Conservation (phyloP, 1,140 invertebrate genomes). For the Elymnias hypermnestra region DNA sequence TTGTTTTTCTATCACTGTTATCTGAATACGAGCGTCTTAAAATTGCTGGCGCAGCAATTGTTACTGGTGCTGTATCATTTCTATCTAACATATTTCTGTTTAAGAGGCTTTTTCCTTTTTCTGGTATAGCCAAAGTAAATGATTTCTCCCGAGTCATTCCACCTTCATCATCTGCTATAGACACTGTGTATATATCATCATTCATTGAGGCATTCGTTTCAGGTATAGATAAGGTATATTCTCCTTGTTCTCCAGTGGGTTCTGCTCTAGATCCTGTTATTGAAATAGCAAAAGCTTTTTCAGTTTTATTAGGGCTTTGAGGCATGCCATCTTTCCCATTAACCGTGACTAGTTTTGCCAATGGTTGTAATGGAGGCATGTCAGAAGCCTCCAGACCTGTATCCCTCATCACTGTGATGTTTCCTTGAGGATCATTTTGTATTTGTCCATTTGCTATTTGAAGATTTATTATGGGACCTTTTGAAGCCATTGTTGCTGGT, state of each 20-base stretch:
- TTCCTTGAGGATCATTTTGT: conserved; percentile 72
- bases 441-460: conserved; percentile 75
- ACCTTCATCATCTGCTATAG: conserved; percentile 65
- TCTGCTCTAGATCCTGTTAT: conserved; percentile 69
- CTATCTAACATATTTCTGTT: conserved; percentile 58
- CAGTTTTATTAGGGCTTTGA: conserved; percentile 44
- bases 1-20: conserved; percentile 61
- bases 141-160: conserved; percentile 54
- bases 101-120: conserved; percentile 68
- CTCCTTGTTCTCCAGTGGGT: conserved; percentile 66
- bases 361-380: conserved; percentile 61
- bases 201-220: conserved; percentile 71
- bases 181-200: conserved; percentile 72
- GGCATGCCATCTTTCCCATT: conserved; percentile 57
- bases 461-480: conserved; percentile 70
- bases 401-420: conserved; percentile 73
- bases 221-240: conserved; percentile 71
- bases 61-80: conserved; percentile 38
- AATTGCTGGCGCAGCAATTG: conserved; percentile 63
- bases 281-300: conserved; percentile 58
- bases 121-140: conserved; percentile 68
- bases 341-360: conserved; percentile 45
- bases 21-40: conserved; percentile 70
- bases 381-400: conserved; percentile 47
- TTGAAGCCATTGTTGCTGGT: conserved; percentile 66